A percentile compares a stretch with the other conserved stretches of the same genome.
Evolutionary conservation across 2,113 vertebrate species (phyloP).

Genomic region (Girardinichthys multiradiatus): DNA sequence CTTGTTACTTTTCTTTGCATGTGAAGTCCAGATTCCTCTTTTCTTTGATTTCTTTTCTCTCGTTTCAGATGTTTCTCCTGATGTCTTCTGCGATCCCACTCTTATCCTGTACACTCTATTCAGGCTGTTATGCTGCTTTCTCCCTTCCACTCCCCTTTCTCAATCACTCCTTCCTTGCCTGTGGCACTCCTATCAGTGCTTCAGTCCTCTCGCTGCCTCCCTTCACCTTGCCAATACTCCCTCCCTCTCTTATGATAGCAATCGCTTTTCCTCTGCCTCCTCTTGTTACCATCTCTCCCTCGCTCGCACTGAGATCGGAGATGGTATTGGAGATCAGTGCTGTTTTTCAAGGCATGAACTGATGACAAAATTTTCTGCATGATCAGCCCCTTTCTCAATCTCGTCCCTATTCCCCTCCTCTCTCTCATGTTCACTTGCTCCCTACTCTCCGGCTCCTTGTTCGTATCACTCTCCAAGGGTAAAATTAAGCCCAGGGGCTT

Average conservation of each 20-base stretch:
- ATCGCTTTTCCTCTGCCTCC: constrained; percentile 26
- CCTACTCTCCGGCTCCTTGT: constrained; percentile 12
- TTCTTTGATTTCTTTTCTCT: constrained; percentile 1
- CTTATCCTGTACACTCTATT: constrained; percentile 47
- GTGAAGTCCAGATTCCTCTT: constrained; percentile 15
- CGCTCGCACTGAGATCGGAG: constrained; percentile 35
- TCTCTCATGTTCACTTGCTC: constrained; percentile 13
- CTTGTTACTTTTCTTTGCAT: constrained; percentile 14
- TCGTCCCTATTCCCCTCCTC: constrained; percentile 15
- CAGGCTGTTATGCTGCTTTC: constrained; percentile 43
- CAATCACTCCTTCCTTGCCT: constrained; percentile 49
- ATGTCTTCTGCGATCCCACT: constrained; percentile 32
- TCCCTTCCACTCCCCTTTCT: constrained; percentile 55
- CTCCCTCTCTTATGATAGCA: constrained; percentile 67
- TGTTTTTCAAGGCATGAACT: constrained; percentile 17
- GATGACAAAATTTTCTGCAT: constrained; percentile 54
- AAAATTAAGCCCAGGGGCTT: constrained; percentile 40
- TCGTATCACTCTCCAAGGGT: constrained; percentile 38
- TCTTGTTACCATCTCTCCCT: constrained; percentile 27
- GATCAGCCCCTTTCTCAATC: constrained; percentile 37
- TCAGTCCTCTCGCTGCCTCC: constrained; percentile 61
- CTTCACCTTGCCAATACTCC: constrained; percentile 69
- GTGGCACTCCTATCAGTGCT: constrained; percentile 64
- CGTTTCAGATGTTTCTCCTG: constrained; percentile 26
- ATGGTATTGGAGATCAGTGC: constrained; percentile 50